Evolutionary conservation across 37 sponge, comb jelly and placozoan species (phyloP), one percentile per base, ranked within the genome.

Genomic region (Agelas oroides): DNA sequence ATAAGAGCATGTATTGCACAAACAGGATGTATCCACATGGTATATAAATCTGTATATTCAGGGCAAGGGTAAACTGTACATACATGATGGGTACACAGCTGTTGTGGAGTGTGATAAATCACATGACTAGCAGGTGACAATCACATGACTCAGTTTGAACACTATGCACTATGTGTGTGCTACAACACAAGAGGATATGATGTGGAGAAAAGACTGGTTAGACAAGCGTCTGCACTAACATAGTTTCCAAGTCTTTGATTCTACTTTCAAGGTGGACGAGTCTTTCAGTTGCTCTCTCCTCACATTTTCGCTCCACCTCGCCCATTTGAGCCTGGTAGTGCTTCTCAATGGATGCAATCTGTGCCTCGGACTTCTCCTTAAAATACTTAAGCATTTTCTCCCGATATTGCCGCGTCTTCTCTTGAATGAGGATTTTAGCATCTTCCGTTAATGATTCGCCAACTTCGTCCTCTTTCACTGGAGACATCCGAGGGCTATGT

Each of bases 271-370:
- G 30, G 32, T 74, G 70, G 40, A 21, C 32, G 60, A 72, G 21
- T 21, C 60, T 73, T 36, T 86, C 73, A 25, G 79, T n/a, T 19
- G 72, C 71, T 30, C 28, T 64, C 14, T 25, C 38, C 1, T 41
- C n/a, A 37, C 54, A 85, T 54, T 70, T 20, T 25, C 70, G 78
- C 72, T 86, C 41, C 25, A 86, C 35, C 55, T 86, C 87, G 36
- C 46, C n/a, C 80, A 86, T 70, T 25, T 86, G 79, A n/a, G 6
- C 60, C 63, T 53, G 71, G 39, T 86, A 86, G 56, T 86, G 46
- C 37, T 60, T 18, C 73, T 79, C 87, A 5, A 86, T 61, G 33
- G 54, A 38, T 27, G 71, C 71, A 40, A 86, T 73, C 80, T 86
- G 65, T 21, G 80, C 56, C 61, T 86, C 87, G 0, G 87, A 78